Evolutionary conservation across 2,888 invertebrate species (phyloP).

Genomic region (Ophion slaviceki): DNA sequence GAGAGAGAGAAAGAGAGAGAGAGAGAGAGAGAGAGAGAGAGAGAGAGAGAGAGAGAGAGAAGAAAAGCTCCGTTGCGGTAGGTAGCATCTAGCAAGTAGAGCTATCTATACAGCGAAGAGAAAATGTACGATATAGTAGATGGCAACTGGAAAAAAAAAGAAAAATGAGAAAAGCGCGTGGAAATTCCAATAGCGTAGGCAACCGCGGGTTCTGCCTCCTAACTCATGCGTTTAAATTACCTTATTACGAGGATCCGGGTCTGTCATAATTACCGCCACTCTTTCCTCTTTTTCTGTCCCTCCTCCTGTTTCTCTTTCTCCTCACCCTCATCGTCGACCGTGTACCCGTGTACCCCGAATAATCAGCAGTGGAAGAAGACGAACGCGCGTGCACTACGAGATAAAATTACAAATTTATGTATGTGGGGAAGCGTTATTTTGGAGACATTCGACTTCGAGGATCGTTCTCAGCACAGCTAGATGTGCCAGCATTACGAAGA

Average conservation of each 20-base stretch:
- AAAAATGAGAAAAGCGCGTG: slow-evolving; percentile 51
- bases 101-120: slow-evolving; percentile 31
- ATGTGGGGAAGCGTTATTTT: no score
- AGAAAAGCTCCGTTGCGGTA: background rate
- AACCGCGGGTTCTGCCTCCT: slow-evolving; percentile 73
- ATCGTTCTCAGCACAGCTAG: no score
- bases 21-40: slow-evolving; percentile 3
- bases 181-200: slow-evolving; percentile 59
- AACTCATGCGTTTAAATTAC: slow-evolving; percentile 83
- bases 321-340: background rate
- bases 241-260: slow-evolving; percentile 78
- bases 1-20: slow-evolving; percentile 20
- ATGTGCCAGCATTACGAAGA: background rate
- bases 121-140: slow-evolving; percentile 27
- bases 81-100: background rate
- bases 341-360: slow-evolving; percentile 18
- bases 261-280: slow-evolving; percentile 79
- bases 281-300: slow-evolving; percentile 3
- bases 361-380: slow-evolving; percentile 21
- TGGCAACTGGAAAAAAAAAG: slow-evolving; percentile 42
- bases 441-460: no score
- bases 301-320: background rate
- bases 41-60: slow-evolving; percentile 15
- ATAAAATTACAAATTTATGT: background rate
- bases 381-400: slow-evolving; percentile 17